Conservation (phyloP, 2,113 vertebrate genomes). For the Hyaena hyaena region DNA sequence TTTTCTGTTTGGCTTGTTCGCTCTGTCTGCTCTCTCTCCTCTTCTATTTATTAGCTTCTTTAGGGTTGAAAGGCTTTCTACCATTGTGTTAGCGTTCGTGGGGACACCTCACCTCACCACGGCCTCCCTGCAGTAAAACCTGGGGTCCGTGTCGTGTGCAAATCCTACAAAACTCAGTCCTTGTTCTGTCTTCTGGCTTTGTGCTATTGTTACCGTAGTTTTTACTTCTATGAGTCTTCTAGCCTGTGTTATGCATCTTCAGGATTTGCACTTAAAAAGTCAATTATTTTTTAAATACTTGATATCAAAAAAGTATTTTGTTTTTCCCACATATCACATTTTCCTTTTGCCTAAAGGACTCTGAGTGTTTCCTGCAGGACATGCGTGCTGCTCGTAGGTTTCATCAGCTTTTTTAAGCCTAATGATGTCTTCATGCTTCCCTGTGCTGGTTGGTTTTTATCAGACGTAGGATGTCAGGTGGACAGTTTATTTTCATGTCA, state of each 20-base stretch:
- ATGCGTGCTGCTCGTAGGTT: background rate
- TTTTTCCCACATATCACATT: background rate
- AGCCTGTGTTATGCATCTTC: background rate
- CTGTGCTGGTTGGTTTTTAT: background rate
- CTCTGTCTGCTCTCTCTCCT: background rate
- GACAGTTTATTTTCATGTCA: background rate
- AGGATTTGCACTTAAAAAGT: background rate
- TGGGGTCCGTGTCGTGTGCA: fast-evolving
- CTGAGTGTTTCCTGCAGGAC: background rate
- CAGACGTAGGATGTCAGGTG: background rate
- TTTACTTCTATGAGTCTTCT: background rate
- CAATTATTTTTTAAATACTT: background rate
- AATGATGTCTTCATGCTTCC: background rate
- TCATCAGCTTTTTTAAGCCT: background rate
- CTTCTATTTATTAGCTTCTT: background rate
- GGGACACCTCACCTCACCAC: background rate
- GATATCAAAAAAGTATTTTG: background rate
- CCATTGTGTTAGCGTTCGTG: background rate
- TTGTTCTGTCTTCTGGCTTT: background rate
- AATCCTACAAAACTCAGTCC: background rate
- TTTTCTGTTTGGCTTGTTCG: background rate
- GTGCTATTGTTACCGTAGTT: background rate
- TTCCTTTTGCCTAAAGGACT: background rate
- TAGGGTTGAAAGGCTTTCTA: background rate
- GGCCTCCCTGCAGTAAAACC: background rate